phyloP scores from a whole-genome alignment of 2,797 vertebrate species.

The Chromobotia macracanthus region DNA sequence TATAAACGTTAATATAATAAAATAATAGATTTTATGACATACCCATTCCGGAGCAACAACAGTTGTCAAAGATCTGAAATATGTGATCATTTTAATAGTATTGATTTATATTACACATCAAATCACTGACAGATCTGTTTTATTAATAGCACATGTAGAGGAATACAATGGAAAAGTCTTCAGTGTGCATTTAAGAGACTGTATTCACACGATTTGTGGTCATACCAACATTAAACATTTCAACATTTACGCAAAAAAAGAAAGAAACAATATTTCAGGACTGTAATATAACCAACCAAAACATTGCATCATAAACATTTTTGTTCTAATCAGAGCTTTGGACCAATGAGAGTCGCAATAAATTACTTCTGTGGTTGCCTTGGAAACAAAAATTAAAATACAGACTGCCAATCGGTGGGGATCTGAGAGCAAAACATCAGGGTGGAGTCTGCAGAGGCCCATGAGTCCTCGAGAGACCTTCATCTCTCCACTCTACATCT shows the following conservation, averaged over 20 bases:
- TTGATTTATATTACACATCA: too few relatives aligned
- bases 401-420: constrained; percentile 20
- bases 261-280: background rate
- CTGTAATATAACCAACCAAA: background rate
- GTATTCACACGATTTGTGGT: background rate
- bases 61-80: too few relatives aligned
- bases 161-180: too few relatives aligned
- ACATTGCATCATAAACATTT: background rate
- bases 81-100: too few relatives aligned
- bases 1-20: too few relatives aligned
- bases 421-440: background rate
- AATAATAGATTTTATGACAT: too few relatives aligned
- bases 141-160: too few relatives aligned
- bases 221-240: background rate
- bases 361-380: constrained; percentile 21
- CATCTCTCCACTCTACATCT: constrained; percentile 38
- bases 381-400: constrained; percentile 6
- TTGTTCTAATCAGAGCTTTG: background rate
- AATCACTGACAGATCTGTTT: too few relatives aligned
- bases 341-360: background rate
- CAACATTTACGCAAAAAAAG: background rate
- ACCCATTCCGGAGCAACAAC: too few relatives aligned
- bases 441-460: background rate
- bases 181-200: background rate
- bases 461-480: background rate